Evolutionary conservation across 2,888 invertebrate genomes (phyloP), one percentile per base, ranked within the genome.

Genomic region (Ectemnius cavifrons): DNA sequence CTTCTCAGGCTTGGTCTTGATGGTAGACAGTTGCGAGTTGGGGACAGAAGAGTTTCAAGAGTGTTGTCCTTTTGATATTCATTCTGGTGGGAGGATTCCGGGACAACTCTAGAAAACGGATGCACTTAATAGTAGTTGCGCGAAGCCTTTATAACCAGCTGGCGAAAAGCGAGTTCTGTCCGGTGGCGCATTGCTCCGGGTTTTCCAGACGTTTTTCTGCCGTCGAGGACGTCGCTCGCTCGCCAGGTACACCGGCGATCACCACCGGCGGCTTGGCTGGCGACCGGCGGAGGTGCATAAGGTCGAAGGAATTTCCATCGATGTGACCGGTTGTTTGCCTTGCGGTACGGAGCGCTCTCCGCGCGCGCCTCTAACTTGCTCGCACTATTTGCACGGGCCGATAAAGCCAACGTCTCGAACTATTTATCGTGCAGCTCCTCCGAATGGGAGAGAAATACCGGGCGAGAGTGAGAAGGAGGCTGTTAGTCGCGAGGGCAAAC

Each of bases 311-410:
- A 73, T 79, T 75, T 65, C 69, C 67, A 72, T 74, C 74, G 59
- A 68, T 67, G 67, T 59, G 66, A 60, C 52, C 67, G 67, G 16
- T 60, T 82, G 75, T 85, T 85, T 85, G 73, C 65, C 49, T 23
- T 71, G 49, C 67, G 73, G 71, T 66, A 68, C 68, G 71, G 66
- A 46, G 47, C 27, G 61, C 65, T 75, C 37, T 37, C 37, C 37
- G 37, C 37, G 37, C 37, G 68, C 77, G 74, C 76, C 72, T 75
- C 65, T 71, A 67, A 74, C 78, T 77, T 71, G 79, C 80, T 81
- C 77, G 78, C 73, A 57, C 77, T 86, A 76, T 86, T 86, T 85
- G 83, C 83, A 79, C 82, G 75, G 64, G 68, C 66, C 81, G 85
- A 86, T 85, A 86, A 84, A 84, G 73, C 78, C 76, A 64, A 73